Evolutionary conservation across 2,113 vertebrate genomes (phyloP).

Genomic region (Xenopus laevis): DNA sequence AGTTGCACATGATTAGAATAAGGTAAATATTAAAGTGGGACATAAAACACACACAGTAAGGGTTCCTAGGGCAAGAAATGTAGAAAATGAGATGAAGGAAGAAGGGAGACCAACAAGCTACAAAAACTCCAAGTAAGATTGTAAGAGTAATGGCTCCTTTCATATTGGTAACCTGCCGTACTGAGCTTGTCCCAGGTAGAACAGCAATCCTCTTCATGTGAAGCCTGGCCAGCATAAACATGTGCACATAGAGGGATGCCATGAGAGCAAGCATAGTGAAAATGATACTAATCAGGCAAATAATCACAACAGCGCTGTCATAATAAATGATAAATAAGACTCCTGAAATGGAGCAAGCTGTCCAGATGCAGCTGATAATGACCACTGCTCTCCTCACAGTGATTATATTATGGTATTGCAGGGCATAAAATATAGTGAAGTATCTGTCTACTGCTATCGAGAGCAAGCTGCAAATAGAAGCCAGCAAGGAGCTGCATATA

Average conservation of each 20-base stretch:
- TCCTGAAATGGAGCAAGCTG: slow-evolving; percentile 77
- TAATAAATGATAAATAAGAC: slow-evolving; percentile 89
- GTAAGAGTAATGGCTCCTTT: slow-evolving; percentile 91
- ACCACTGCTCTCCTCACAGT: slow-evolving; percentile 72
- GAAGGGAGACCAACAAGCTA: slow-evolving; percentile 94
- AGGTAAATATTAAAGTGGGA: slow-evolving; percentile 95
- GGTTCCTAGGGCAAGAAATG: slow-evolving; percentile 87
- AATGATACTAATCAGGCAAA: slow-evolving; percentile 91
- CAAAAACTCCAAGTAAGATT: slow-evolving; percentile 89
- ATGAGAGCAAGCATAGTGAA: slow-evolving; percentile 93
- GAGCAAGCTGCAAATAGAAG: slow-evolving; percentile 90
- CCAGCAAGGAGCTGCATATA: slow-evolving; percentile 91
- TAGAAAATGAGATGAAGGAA: slow-evolving; percentile 91
- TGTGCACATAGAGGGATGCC: slow-evolving; percentile 91
- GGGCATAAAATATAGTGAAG: slow-evolving; percentile 92
- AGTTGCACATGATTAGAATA: slow-evolving; percentile 95
- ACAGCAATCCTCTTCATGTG: slow-evolving; percentile 89
- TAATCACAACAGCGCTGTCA: slow-evolving; percentile 82
- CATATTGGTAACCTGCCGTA: slow-evolving; percentile 87
- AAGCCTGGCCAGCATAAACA: slow-evolving; percentile 89
- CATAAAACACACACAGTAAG: slow-evolving; percentile 95
- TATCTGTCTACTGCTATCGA: slow-evolving; percentile 93
- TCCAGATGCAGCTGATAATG: slow-evolving; percentile 83
- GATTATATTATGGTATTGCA: slow-evolving; percentile 91
- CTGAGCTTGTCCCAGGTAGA: slow-evolving; percentile 72